phyloP scores from a whole-genome alignment of 2,113 vertebrate genomes.

The Burhinus bistriatus region DNA sequence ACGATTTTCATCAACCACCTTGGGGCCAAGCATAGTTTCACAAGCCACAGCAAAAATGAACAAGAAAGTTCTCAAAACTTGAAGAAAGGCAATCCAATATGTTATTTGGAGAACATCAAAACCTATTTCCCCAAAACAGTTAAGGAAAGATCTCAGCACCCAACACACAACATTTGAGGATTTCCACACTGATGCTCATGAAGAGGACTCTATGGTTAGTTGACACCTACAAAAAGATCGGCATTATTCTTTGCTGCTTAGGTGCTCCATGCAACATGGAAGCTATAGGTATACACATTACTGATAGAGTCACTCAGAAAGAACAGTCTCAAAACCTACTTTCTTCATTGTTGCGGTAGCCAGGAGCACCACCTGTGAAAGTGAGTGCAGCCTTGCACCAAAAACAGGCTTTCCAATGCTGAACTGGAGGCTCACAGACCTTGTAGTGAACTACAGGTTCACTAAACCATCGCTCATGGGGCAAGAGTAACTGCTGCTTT shows the following conservation, averaged over 20 bases:
- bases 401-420: background rate
- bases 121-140: background rate
- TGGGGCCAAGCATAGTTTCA: background rate
- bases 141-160: background rate
- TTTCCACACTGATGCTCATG: background rate
- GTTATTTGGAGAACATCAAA: background rate
- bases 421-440: background rate
- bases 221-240: background rate
- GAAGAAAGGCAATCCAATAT: background rate
- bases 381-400: background rate
- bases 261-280: background rate
- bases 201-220: background rate
- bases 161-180: background rate
- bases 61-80: background rate
- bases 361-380: background rate
- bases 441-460: background rate
- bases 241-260: background rate
- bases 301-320: background rate
- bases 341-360: background rate
- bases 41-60: background rate
- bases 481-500: background rate
- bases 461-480: background rate
- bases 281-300: background rate
- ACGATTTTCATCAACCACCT: background rate
- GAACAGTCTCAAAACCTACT: background rate